Evolutionary conservation across 1,140 invertebrate genomes (phyloP), one percentile per base, ranked within the genome.

Genomic region (Cyclina sinensis): DNA sequence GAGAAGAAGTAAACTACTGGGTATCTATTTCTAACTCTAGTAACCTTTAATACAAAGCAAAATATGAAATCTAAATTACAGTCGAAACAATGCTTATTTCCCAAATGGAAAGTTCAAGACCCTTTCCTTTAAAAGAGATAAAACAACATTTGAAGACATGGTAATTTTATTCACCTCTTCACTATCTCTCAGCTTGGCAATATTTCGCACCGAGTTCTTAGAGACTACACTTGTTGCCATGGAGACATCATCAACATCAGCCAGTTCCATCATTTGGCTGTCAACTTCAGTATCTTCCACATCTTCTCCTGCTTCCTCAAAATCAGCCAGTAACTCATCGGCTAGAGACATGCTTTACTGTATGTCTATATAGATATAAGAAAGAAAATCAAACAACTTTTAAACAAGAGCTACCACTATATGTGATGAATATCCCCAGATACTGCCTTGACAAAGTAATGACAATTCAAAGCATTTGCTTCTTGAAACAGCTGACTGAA

Each of bases 301-400:
- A 80, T 94, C 93, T 21, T 93, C 93, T 12, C 92, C 94, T 93
- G 97, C 98, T 93, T 99, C 98, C 95, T 99, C 98, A 51, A 99
- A 97, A 97, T 99, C 99, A 39, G 98, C 98, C 48, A 99, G 96
- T 70, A 99, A 96, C 96, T 99, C 98, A 94, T 99, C 99, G 0
- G 98, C 98, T 90, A 99, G 96, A 94, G 99, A 99, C 99, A 99
- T 99, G 27, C n/a, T 91, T 84, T 51, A 76, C 9, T 27, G 51
- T 16, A 24, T 62, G 3, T 62, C 0, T 62, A 3, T 62, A 21
- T 62, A n/a, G 4, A 62, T n/a, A 43, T 14, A 43, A 14, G 14
- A 43, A 43, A 7, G 43, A 4, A 43, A 43, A 43, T 14, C 14
- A 14, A 43, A 43, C 43, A 43, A 7, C 43, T 43, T n/a, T n/a